Evolutionary conservation across 2,797 vertebrate genomes (phyloP).

Genomic region (Mareca strepera): DNA sequence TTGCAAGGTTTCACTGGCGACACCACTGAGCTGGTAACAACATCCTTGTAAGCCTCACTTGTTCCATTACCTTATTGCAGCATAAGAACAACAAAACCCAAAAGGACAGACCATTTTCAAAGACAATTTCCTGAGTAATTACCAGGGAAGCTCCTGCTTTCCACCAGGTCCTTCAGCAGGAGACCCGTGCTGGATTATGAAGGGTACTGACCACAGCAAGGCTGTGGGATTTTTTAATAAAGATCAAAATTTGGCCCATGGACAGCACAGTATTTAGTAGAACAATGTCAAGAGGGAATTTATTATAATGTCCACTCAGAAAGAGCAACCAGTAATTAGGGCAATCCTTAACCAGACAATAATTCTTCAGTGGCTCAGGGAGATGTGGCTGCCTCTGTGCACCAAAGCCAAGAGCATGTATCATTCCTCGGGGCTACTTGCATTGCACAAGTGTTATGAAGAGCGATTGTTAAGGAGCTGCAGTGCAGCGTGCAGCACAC

Average conservation of each 20-base stretch:
- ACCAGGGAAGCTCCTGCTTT: not conserved
- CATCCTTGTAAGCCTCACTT: not conserved
- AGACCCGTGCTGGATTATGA: not conserved
- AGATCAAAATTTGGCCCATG: conserved; percentile 2
- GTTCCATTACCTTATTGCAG: conserved; percentile 42
- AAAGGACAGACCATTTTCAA: not conserved
- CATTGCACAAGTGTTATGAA: not conserved
- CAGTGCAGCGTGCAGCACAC: not conserved
- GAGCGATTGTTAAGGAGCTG: not conserved
- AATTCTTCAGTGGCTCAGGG: not conserved
- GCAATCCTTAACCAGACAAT: not conserved
- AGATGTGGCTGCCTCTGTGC: conserved; percentile 22
- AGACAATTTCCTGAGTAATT: conserved; percentile 28
- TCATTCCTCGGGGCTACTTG: not conserved
- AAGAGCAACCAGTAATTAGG: conserved; percentile 21
- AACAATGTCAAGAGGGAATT: conserved; percentile 6
- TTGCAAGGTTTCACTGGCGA: not conserved
- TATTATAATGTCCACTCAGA: conserved; percentile 15
- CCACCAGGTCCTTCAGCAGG: not conserved
- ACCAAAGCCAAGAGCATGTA: not conserved
- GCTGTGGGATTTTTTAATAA: not conserved
- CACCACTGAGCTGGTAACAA: not conserved
- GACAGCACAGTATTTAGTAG: not conserved
- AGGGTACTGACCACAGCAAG: fast-evolving
- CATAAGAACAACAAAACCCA: not conserved